These are phyloP conservation scores for Parochlus steinenii DNA, from an alignment of 2,888 invertebrate species.

Conservation along the genomic window DNA sequence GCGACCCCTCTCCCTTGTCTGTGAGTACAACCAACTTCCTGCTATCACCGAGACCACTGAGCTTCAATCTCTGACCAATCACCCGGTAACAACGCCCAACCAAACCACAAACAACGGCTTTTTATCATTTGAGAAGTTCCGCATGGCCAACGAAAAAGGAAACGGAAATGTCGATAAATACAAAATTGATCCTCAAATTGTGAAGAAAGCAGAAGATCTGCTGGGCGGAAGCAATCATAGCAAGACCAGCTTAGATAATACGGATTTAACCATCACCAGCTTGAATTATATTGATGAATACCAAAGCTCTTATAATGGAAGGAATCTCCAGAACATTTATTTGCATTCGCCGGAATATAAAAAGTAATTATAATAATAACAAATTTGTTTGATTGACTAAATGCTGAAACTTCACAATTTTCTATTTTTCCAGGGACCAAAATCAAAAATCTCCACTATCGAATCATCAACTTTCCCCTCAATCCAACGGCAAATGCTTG, in stretches of 20 bases:
- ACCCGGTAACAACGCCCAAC: conserved; percentile 28
- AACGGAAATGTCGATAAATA: conserved; percentile 19
- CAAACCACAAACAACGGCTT: conserved; percentile 31
- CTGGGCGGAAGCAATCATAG: conserved; percentile 17
- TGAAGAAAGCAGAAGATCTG: conserved; percentile 30
- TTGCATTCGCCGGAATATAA: conserved; percentile 4
- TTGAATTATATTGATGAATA: conserved; percentile 44
- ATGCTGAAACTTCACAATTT: background rate
- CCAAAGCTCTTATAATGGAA: conserved; percentile 17
- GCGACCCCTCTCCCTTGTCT: conserved; percentile 45
- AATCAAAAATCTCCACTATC: no score
- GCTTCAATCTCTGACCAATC: conserved; percentile 44
- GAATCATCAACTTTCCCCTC: no score
- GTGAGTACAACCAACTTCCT: conserved; percentile 45
- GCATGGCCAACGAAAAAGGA: conserved; percentile 11
- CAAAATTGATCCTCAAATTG: conserved; percentile 29
- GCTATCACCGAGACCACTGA: conserved; percentile 53
- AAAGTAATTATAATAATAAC: conserved; percentile 2
- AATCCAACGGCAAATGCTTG: no score
- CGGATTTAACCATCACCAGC: conserved; percentile 36
- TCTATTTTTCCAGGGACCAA: conserved; percentile 2
- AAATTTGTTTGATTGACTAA: background rate
- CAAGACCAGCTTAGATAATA: conserved; percentile 28
- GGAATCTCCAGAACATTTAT: conserved; percentile 11
- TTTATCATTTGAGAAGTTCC: conserved; percentile 3